Percentiles rank a stretch among this genome's conserved stretches.
phyloP scores from a whole-genome alignment of 2,797 vertebrate genomes.

The Atherinosoma microstoma region DNA sequence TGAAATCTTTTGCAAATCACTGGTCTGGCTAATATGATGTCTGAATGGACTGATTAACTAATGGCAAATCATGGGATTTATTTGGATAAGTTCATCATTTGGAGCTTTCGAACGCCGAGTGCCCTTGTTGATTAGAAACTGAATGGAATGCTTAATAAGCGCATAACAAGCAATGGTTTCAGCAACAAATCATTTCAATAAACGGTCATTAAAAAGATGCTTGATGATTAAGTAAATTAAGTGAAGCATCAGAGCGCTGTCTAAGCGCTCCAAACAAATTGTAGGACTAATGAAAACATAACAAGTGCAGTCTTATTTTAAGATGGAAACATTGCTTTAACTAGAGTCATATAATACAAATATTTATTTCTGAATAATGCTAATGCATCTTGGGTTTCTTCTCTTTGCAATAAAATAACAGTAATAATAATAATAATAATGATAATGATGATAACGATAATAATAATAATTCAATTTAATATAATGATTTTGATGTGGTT shows the following conservation, averaged over 20 bases:
- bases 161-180: constrained; percentile 75
- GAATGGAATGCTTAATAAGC: constrained; percentile 80
- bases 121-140: constrained; percentile 72
- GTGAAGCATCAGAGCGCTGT: constrained; percentile 36
- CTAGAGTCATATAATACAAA: background rate
- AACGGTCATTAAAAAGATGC: constrained; percentile 39
- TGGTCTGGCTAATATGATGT: constrained; percentile 79
- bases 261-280: constrained; percentile 59
- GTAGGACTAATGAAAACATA: constrained; percentile 59
- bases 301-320: constrained; percentile 33
- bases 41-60: constrained; percentile 70
- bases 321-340: background rate
- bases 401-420: no score
- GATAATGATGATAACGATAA: no score
- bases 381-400: no score
- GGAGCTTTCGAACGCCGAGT: constrained; percentile 45
- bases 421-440: no score
- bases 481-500: no score
- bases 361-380: no score
- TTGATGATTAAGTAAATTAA: constrained; percentile 57
- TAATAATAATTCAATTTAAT: no score
- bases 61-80: constrained; percentile 73
- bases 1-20: constrained; percentile 78
- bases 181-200: constrained; percentile 69
- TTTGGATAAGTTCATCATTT: constrained; percentile 65